These are phyloP conservation scores for Enhydra lutris DNA, from an alignment of 2,113 vertebrate genomes.

Conservation along the genomic window DNA sequence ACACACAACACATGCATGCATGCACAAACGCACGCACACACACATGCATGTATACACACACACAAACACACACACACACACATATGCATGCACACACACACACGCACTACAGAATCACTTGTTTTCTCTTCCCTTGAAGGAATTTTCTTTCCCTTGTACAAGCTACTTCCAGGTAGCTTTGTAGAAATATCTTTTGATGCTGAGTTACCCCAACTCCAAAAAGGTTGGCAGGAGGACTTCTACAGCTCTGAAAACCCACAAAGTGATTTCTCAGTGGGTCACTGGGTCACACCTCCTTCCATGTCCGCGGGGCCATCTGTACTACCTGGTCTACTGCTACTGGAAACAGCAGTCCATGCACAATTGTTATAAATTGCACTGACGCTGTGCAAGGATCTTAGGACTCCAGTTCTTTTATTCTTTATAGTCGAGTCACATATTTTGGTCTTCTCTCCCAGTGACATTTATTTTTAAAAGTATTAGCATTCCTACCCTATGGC, in stretches of 20 bases:
- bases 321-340: accelerated
- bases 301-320: neutral
- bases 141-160: neutral
- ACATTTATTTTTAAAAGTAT: neutral
- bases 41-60: neutral
- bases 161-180: neutral
- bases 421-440: neutral
- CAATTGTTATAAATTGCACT: neutral
- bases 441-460: neutral
- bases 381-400: neutral
- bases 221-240: neutral
- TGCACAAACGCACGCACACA: too few species aligned
- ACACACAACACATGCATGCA: neutral
- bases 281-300: neutral
- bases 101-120: neutral
- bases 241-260: neutral
- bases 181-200: neutral
- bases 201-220: neutral
- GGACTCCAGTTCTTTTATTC: neutral
- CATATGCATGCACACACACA: neutral
- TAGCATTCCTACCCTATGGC: neutral
- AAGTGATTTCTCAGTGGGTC: neutral
- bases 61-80: neutral
- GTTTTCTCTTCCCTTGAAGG: neutral
- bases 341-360: neutral